These are phyloP conservation scores for Coenonympha glycerion DNA, from an alignment of 2,888 invertebrate genomes.

Conservation along the genomic window DNA sequence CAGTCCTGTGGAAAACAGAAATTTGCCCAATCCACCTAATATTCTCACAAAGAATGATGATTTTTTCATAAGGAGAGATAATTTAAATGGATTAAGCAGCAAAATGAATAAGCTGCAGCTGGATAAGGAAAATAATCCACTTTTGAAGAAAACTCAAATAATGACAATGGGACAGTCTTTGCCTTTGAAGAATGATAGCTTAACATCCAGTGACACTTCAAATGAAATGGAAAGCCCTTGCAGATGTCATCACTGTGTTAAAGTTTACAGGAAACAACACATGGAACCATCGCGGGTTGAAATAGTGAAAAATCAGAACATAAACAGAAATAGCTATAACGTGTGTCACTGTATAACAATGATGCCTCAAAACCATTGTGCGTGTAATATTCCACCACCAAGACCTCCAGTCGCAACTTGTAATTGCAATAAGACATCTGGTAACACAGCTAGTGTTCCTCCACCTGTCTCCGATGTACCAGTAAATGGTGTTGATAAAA, in stretches of 20 bases:
- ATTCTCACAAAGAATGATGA: slow-evolving; percentile 43
- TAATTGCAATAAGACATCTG: slow-evolving; percentile 25
- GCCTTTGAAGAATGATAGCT: slow-evolving; percentile 6
- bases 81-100: slow-evolving; percentile 40
- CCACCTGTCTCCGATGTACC: slow-evolving; percentile 25
- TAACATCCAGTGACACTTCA: slow-evolving; percentile 31
- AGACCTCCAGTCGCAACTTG: slow-evolving; percentile 24
- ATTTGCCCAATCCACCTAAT: slow-evolving; percentile 37
- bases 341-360: slow-evolving; percentile 15
- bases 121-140: slow-evolving; percentile 54
- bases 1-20: slow-evolving; percentile 38
- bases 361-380: slow-evolving; percentile 15
- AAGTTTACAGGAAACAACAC: slow-evolving; percentile 24
- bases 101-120: slow-evolving; percentile 41
- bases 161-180: slow-evolving; percentile 31
- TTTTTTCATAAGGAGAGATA: slow-evolving; percentile 57
- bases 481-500: slow-evolving; percentile 57
- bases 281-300: not conserved
- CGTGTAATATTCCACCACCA: slow-evolving; percentile 21
- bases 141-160: slow-evolving; percentile 41
- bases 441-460: slow-evolving; percentile 4
- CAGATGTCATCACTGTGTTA: slow-evolving; percentile 50
- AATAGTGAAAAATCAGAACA: slow-evolving; percentile 2
- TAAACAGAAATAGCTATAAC: slow-evolving; percentile 14
- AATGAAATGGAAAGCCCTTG: slow-evolving; percentile 35